Evolutionary conservation across 2,797 vertebrate genomes (phyloP).

Genomic region (Sebastes nivosus): DNA sequence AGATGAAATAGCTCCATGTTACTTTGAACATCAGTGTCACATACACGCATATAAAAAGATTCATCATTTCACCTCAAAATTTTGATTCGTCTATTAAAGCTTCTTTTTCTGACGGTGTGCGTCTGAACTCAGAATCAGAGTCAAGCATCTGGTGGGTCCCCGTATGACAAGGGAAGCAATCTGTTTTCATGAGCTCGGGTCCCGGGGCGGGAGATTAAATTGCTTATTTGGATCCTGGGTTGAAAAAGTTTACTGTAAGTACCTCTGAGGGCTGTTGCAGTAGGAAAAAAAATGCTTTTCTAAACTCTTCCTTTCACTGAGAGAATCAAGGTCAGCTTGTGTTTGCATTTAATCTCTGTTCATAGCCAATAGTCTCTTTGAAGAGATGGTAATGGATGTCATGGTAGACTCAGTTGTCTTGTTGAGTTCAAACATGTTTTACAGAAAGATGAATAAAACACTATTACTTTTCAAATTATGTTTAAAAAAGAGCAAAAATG

Average conservation of each 20-base stretch:
- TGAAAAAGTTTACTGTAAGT: conserved; percentile 59
- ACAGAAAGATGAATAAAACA: background rate
- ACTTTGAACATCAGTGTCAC: conserved; percentile 42
- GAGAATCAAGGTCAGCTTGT: conserved; percentile 32
- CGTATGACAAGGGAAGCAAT: conserved; percentile 52
- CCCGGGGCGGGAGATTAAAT: conserved; percentile 64
- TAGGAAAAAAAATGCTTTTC: conserved; percentile 30
- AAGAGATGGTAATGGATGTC: background rate
- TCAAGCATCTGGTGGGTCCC: conserved; percentile 42
- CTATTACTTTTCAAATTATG: background rate
- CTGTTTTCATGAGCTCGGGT: conserved; percentile 59
- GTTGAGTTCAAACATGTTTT: background rate
- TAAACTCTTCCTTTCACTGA: conserved; percentile 13
- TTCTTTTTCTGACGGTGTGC: conserved; percentile 7
- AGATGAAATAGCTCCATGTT: conserved; percentile 16
- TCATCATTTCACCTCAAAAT: conserved; percentile 25
- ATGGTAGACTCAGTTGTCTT: background rate
- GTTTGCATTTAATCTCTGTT: conserved; percentile 8
- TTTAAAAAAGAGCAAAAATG: background rate
- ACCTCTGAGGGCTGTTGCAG: conserved; percentile 34
- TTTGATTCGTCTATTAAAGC: conserved; percentile 22
- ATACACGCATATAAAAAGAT: background rate
- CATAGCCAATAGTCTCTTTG: background rate
- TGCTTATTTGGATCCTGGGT: conserved; percentile 61
- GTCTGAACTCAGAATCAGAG: conserved; percentile 43